These are phyloP conservation scores for Bombus sibiricus DNA, from an alignment of 1,140 invertebrate genomes.

Conservation along the genomic window DNA sequence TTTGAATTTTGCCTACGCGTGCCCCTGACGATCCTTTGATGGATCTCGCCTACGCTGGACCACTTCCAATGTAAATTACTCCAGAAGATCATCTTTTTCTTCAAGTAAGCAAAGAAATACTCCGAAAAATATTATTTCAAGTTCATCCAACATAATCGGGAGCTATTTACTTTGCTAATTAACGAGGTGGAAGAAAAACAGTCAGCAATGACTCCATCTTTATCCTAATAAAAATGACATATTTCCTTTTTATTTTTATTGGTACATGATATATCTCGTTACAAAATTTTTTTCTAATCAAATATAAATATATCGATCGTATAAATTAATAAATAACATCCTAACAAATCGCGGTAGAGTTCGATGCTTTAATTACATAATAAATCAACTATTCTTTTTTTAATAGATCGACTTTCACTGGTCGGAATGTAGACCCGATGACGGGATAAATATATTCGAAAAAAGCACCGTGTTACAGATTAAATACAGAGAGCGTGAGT, in stretches of 20 bases:
- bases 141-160: not conserved
- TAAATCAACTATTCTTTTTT: not conserved
- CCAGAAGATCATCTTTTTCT: not conserved
- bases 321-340: slow-evolving; percentile 1
- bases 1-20: slow-evolving; percentile 58
- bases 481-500: slow-evolving; percentile 36
- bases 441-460: not conserved
- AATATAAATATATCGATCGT: slow-evolving; percentile 24
- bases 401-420: not conserved
- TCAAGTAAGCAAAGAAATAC: not conserved
- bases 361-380: not conserved
- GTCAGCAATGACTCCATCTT: not conserved
- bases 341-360: not conserved
- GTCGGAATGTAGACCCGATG: not conserved
- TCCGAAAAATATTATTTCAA: not conserved
- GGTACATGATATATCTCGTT: not conserved
- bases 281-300: slow-evolving; percentile 9
- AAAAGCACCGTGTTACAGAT: not conserved
- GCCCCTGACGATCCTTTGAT: slow-evolving; percentile 56
- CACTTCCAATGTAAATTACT: not conserved
- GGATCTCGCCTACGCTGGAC: slow-evolving; percentile 42
- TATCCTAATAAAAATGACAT: slow-evolving; percentile 12
- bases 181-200: not conserved
- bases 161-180: not conserved
- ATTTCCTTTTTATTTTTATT: slow-evolving; percentile 8